Base-by-base conservation (phyloP, 1,140 invertebrate genomes). In the Lordiphosa clarofinis region DNA sequence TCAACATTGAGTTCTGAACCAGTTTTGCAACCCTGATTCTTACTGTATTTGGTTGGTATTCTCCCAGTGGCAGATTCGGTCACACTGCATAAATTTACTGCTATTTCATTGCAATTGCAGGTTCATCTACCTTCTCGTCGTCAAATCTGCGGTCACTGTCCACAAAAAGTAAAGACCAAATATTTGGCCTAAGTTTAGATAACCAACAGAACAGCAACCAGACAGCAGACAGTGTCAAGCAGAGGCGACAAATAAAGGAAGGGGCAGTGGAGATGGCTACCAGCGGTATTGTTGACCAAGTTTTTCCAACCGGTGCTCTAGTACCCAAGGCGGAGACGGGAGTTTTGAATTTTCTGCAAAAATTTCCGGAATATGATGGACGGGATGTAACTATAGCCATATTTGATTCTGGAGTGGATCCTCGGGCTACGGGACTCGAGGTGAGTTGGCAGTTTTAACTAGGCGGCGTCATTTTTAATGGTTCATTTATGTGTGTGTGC, bases 391-490 rank as follows among this genome's bases (percentile, higher is more conserved):
- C 95, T 67, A 98, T 99, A 87, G 98, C 97, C 37, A 96, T 99
- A 87, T 94, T 99, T 60, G 98, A 99, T 91, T 98, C 97, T 28
- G 98, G 98, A 11, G 95, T 99, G 55, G 98, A 99, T 92, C 98
- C 98, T 35, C 96, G 96, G 40, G 96, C 97, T 10, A 92, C 94
- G 56, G 98, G 98, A 56, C 92, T 99, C 72, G 94, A 98, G 94
- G 97, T 99, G 92, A 90, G 88, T 86, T 50, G 42, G 56, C 59
- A 46, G 8, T 54, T 64, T 50, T 31, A 8, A n/a, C 13, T 40
- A 38, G 31, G 4, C n/a, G 12, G 4, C 12, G 4, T 36, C 12
- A 52, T 44, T 24, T 31, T 35, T 43, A 36, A 19, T 36, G 24
- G 21, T 6, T 36, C 11, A 44, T 44, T 24, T 31, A 24, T 43